Evolutionary conservation across 1,140 invertebrate genomes (phyloP), one percentile per base, ranked within the genome.

Genomic region (Venturia canescens): DNA sequence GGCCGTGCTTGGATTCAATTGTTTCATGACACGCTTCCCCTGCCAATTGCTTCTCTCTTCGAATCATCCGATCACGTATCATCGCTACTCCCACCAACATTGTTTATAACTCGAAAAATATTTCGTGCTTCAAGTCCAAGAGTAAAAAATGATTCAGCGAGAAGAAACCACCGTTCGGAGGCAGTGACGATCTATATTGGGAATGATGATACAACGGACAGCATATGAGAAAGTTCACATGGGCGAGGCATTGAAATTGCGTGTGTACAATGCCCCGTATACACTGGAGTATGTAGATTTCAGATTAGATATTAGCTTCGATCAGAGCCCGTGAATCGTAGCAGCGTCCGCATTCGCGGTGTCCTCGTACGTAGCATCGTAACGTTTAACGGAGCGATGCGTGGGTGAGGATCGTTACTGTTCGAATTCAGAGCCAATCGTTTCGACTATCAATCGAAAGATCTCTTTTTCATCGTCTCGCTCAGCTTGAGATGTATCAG

Each of bases 321-420:
- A 74, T 74, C 26, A 74, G 2, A 74, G 71, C 29, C 44, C 5
- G 38, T n/a, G 11, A 53, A 11, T 15, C 71, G 18, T 21, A 26
- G 23, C 44, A 53, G 21, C 71, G 53, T 71, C 69, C 69, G 34
- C 34, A 71, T 23, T 48, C 34, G 34, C 7, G 34, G 1, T 57
- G 4, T 27, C 23, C 26, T 44, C 34, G 7, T 26, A 18, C 29
- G 29, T 34, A 69, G 15, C 60, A 23, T 63, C 71, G 44, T 27
- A 74, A 74, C 29, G n/a, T 26, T 27, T 23, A 15, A 26, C 38
- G 23, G 18, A 18, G 21, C 9, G 23, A 16, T 13, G 71, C 71
- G 71, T 74, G 44, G 71, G 71, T 53, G 71, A 29, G 26, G 48
- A 69, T 69, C 67, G 67, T 69, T 69, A 34, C 27, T 69, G 67